Percentiles rank a stretch among this genome's conserved stretches.
phyloP scores from a whole-genome alignment of 1,140 invertebrate species.

The Lutraria rhynchaena region DNA sequence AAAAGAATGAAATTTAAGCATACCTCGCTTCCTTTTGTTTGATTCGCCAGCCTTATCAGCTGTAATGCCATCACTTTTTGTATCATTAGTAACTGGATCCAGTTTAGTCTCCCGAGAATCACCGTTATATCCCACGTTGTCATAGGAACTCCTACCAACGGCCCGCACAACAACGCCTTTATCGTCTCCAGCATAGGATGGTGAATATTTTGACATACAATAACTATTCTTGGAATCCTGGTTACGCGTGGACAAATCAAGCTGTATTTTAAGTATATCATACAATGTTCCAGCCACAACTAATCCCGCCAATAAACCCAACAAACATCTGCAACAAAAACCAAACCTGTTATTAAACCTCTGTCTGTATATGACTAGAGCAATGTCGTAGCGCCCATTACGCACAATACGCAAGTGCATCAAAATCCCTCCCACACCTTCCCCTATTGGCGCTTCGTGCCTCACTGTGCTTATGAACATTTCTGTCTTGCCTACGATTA shows the following conservation, averaged over 20 bases:
- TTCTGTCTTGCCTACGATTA: too few species aligned
- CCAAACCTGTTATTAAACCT: neutral
- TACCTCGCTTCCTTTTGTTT: too few species aligned
- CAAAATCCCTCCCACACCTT: too few species aligned
- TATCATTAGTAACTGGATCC: too few species aligned
- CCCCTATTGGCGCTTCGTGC: too few species aligned
- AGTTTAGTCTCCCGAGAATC: neutral
- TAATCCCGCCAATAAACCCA: neutral
- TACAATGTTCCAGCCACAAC: conserved; percentile 39
- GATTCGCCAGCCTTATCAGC: too few species aligned
- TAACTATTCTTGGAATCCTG: neutral
- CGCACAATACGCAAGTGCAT: too few species aligned
- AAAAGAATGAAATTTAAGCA: too few species aligned
- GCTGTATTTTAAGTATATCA: conserved; percentile 12
- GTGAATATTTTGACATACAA: too few species aligned
- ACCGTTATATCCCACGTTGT: neutral
- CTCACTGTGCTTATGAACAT: too few species aligned
- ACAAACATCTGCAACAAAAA: neutral
- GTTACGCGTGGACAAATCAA: neutral
- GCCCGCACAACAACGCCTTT: neutral
- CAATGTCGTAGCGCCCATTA: too few species aligned
- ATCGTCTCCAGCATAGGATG: neutral
- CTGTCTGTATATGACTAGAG: neutral
- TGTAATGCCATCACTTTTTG: too few species aligned
- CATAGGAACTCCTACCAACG: neutral